phyloP scores from a whole-genome alignment of 1,140 invertebrate species.

The Cyclargus thomasi region DNA sequence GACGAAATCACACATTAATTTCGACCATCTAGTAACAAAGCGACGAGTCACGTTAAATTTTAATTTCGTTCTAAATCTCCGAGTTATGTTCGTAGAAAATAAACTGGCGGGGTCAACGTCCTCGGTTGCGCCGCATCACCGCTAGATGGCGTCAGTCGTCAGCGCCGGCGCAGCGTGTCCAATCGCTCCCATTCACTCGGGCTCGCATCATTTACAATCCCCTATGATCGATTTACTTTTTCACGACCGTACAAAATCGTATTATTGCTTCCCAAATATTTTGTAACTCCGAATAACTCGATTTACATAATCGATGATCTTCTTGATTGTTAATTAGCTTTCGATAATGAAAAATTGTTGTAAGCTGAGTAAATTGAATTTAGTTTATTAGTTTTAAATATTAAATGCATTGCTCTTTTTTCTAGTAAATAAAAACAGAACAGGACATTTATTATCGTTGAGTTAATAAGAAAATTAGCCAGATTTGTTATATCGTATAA shows the following conservation, averaged over 20 bases:
- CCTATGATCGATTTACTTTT: constrained; percentile 24
- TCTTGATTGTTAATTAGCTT: too few relatives aligned
- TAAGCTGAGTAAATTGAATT: too few relatives aligned
- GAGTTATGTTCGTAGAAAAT: neutral
- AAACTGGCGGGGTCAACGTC: neutral
- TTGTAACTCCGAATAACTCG: too few relatives aligned
- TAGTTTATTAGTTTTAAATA: too few relatives aligned
- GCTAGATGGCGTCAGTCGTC: constrained; percentile 46
- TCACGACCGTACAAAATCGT: constrained; percentile 28
- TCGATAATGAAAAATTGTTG: too few relatives aligned
- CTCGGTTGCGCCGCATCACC: neutral
- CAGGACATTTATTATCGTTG: too few relatives aligned
- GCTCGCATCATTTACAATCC: constrained; percentile 29
- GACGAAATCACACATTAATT: neutral
- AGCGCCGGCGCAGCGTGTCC: constrained; percentile 23
- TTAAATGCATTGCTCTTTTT: too few relatives aligned
- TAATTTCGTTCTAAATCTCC: neutral
- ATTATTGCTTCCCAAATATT: constrained; percentile 14
- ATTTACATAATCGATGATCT: too few relatives aligned
- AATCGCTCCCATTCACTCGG: constrained; percentile 25
- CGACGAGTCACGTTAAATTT: constrained; percentile 11
- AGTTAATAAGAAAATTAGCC: too few relatives aligned
- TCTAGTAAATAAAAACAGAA: too few relatives aligned
- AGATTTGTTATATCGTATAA: too few relatives aligned
- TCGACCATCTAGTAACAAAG: neutral